Evolutionary conservation across 2,888 invertebrate species (phyloP).

Genomic region (Ochropleura plecta): DNA sequence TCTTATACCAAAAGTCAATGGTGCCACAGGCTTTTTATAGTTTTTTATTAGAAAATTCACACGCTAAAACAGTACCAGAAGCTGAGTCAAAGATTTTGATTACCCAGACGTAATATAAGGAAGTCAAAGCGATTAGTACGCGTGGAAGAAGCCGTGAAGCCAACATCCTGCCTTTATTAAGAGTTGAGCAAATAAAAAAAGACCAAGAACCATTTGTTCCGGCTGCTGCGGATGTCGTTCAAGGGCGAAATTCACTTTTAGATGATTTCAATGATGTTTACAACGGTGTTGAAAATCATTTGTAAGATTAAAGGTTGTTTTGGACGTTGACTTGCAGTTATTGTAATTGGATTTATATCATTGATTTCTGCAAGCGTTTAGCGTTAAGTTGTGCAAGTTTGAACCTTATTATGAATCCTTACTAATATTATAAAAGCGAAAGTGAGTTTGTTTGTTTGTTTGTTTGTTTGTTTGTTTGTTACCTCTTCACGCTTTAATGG

Average conservation of each 20-base stretch:
- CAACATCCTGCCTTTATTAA: slow-evolving; percentile 87
- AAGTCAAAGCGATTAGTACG: slow-evolving; percentile 81
- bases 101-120: slow-evolving; percentile 72
- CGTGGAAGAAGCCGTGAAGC: slow-evolving; percentile 86
- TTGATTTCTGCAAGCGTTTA: slow-evolving; percentile 9
- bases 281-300: slow-evolving; percentile 68
- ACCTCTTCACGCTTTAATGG: too few relatives aligned
- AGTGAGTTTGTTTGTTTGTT: too few relatives aligned
- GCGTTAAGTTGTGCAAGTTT: neutral
- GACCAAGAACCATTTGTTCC: slow-evolving; percentile 84
- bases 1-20: neutral
- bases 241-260: slow-evolving; percentile 86
- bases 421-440: too few relatives aligned
- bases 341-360: slow-evolving; percentile 16
- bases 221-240: slow-evolving; percentile 88
- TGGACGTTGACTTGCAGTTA: slow-evolving; percentile 8
- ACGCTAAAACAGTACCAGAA: slow-evolving; percentile 42
- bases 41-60: neutral
- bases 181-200: slow-evolving; percentile 83
- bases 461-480: too few relatives aligned
- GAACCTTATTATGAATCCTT: neutral
- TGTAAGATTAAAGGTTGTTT: slow-evolving; percentile 47
- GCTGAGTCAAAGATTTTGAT: slow-evolving; percentile 61
- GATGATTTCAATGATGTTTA: slow-evolving; percentile 71
- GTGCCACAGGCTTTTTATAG: neutral